phyloP scores from a whole-genome alignment of 2,888 invertebrate species.

The Macrophya annulata region DNA sequence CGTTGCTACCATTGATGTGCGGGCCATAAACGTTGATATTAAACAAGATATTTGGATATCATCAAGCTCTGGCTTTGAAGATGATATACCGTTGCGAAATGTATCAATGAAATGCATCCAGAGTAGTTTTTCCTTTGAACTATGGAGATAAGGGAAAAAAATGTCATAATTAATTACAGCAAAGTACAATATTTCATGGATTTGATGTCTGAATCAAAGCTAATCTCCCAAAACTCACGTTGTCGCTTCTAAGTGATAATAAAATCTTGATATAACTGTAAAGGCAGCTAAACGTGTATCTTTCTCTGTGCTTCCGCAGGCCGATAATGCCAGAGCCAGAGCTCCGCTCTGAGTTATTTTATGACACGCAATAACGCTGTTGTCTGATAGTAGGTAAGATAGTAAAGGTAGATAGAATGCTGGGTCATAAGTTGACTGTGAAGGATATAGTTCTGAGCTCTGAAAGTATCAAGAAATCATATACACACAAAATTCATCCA shows the following conservation, averaged over 20 bases:
- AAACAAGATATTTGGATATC: constrained; percentile 81
- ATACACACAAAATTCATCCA: background rate
- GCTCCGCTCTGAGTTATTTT: constrained; percentile 87
- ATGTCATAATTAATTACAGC: constrained; percentile 28
- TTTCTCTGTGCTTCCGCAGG: constrained; percentile 86
- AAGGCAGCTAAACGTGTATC: constrained; percentile 88
- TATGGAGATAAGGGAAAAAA: constrained; percentile 59
- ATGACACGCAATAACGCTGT: constrained; percentile 87
- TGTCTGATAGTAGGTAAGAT: constrained; percentile 88
- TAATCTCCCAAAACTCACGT: constrained; percentile 79
- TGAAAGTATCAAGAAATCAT: constrained; percentile 56
- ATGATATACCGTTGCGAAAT: constrained; percentile 83
- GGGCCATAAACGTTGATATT: constrained; percentile 87
- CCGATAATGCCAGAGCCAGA: constrained; percentile 86
- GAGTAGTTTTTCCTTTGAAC: constrained; percentile 85
- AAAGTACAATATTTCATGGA: constrained; percentile 27
- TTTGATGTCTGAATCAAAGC: background rate
- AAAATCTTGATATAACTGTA: constrained; percentile 88
- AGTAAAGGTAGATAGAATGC: constrained; percentile 91
- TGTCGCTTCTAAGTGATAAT: constrained; percentile 87
- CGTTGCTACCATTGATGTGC: constrained; percentile 86
- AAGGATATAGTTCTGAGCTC: constrained; percentile 62
- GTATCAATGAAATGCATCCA: constrained; percentile 87
- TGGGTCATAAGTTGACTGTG: constrained; percentile 86
- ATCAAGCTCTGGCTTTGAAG: constrained; percentile 64